Base-by-base conservation (phyloP, 2,888 invertebrate genomes). In the Sminthurinus aureus region DNA sequence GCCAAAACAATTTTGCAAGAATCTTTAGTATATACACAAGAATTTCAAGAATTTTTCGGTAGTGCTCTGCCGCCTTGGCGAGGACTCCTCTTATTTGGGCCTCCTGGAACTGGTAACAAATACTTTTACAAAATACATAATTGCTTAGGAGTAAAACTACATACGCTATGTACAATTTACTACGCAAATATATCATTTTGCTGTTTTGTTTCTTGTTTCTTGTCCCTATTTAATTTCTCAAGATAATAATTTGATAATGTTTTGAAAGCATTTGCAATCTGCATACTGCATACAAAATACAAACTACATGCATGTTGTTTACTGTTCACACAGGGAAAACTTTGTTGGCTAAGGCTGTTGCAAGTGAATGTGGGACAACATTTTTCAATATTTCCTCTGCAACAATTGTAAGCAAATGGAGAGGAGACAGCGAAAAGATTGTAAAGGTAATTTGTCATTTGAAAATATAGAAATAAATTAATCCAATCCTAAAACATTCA, bases 341-440 rank as follows among this genome's bases (percentile, higher is more conserved):
- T 0, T 91, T 96, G 90, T 91, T 98, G 87, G 98, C 98, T 0
- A 95, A 95, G 90, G 96, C 96, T 0, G 93, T 96, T 0, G 97
- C 97, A 6, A 93, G 94, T 0, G 96, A 97, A 91, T 94, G 95
- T 86, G 91, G 90, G 89, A 93, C 91, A 4, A 96, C 96, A 0
- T 97, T 98, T 91, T 97, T 98, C 90, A 98, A 97, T 90, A 94
- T 98, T 18, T 94, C 96, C 1, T 95, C 96, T 85, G 96, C 97
- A 89, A 94, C 95, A 2, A 93, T 98, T 73, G 93, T 97, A n/a
- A 96, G 96, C 89, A 98, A 98, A 91, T 98, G 98, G 98, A 92
- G 98, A 52, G 98, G 98, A 0, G 98, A 98, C 89, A 97, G 97
- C 0, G 98, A 98, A 91, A 98, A 97, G 91, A 94, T 97, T 88